Evolutionary conservation across 2,888 invertebrate genomes (phyloP).

Genomic region (Morpho achilles): DNA sequence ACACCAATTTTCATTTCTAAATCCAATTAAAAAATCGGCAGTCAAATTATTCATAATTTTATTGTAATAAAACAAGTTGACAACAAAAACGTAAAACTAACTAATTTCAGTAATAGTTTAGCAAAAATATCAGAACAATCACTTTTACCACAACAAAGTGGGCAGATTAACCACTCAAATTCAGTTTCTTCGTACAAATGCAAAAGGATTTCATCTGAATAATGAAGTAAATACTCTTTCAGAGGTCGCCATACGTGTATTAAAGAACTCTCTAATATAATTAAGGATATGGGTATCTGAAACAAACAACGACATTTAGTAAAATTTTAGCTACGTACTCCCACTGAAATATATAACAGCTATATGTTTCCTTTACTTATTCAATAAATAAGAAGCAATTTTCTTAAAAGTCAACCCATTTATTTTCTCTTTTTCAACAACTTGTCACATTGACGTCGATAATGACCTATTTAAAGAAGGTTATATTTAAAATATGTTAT

Average conservation of each 20-base stretch:
- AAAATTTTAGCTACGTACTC: not conserved
- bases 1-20: too few relatives aligned
- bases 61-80: not conserved
- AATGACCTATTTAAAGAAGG: too few relatives aligned
- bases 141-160: conserved; percentile 8
- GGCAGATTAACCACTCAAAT: conserved; percentile 3
- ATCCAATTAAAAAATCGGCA: too few relatives aligned
- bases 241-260: conserved; percentile 7
- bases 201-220: conserved; percentile 3
- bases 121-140: conserved; percentile 1
- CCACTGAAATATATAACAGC: too few relatives aligned
- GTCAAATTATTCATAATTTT: not conserved
- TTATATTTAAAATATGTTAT: too few relatives aligned
- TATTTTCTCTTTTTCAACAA: too few relatives aligned
- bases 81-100: conserved; percentile 1
- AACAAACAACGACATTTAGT: not conserved
- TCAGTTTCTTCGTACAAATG: conserved; percentile 1
- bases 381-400: too few relatives aligned
- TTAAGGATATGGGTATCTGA: conserved; percentile 10
- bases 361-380: too few relatives aligned
- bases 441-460: too few relatives aligned
- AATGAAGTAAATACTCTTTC: not conserved
- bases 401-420: too few relatives aligned
- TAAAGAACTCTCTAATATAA: conserved; percentile 5
- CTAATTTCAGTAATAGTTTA: not conserved